phyloP scores from a whole-genome alignment of 2,797 vertebrate species.

The Gila robusta region DNA sequence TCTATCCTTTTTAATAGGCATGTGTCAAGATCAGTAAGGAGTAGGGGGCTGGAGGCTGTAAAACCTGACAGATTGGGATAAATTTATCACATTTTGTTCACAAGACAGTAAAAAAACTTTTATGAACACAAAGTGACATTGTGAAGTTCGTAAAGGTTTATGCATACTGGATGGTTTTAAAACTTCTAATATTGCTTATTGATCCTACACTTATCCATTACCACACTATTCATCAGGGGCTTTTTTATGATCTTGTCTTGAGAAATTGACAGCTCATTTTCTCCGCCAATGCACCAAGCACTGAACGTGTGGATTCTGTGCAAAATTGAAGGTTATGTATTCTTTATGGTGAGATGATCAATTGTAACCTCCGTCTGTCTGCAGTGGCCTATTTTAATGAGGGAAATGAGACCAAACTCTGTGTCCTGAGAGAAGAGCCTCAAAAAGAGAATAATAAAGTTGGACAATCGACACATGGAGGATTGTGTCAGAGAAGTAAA shows the following conservation, averaged over 20 bases:
- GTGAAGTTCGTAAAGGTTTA: constrained; percentile 82
- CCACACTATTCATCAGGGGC: constrained; percentile 73
- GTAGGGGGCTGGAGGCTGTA: constrained; percentile 65
- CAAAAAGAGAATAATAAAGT: constrained; percentile 62
- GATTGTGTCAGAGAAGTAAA: constrained; percentile 62
- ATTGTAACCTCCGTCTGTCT: constrained; percentile 56
- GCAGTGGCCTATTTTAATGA: constrained; percentile 58
- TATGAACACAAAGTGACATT: constrained; percentile 84
- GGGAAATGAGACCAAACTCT: constrained; percentile 44
- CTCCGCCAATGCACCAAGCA: constrained; percentile 66
- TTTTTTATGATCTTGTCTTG: constrained; percentile 74
- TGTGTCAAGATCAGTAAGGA: constrained; percentile 80
- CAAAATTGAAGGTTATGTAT: constrained; percentile 69
- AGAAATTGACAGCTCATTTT: constrained; percentile 67
- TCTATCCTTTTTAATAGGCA: constrained; percentile 75
- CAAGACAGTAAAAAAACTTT: constrained; percentile 73
- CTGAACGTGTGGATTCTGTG: constrained; percentile 67
- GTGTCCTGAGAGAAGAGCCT: constrained; percentile 50
- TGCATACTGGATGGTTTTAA: constrained; percentile 77
- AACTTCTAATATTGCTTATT: constrained; percentile 82
- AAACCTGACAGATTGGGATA: constrained; percentile 73
- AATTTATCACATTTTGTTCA: constrained; percentile 77
- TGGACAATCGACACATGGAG: constrained; percentile 53
- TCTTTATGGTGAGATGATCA: constrained; percentile 71
- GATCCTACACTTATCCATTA: constrained; percentile 80